Base-by-base conservation (phyloP, 2,113 vertebrate genomes). In the Microcebus lehilahytsara region DNA sequence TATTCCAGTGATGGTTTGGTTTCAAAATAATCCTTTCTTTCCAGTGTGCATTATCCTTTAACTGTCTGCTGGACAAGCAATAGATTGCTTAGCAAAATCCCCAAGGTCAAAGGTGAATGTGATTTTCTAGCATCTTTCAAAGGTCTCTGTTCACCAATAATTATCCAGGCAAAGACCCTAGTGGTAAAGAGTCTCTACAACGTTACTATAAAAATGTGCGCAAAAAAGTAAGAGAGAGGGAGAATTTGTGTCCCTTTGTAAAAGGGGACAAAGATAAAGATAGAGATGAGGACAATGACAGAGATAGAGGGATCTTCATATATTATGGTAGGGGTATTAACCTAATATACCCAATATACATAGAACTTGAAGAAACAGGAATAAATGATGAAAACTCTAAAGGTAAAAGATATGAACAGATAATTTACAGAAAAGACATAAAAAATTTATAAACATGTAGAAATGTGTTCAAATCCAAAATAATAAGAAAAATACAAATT, bases 401-500 rank as follows among this genome's bases (percentile, higher is more conserved):
- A 58, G 49, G 22, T 62, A 78, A 58, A 60, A 79, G 22, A 84
- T 51, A 78, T 49, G 64, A 92, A 77, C 9, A 69, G 46, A 77
- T 32, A 78, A 66, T 34, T 56, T 85, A 85, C 32, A 71, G 17
- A 85, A 77, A 85, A 69, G 22, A 79, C n/a, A 69, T 77, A 78
- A 85, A 16, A 89, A 53, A 62, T 37, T 77, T 53, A 58, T 46
- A 87, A 87, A 86, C 60, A 71, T 78, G 40, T 49, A 78, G 23
- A 62, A 85, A 89, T 64, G 22, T 71, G 32, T 66, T 64, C 72
- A 62, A 64, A 56, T 74, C 77, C 46, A 85, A 89, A 85, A 69
- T 87, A 94, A 80, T 72, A 37, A 72, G 32, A 89, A 9, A 92
- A 95, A 92, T 92, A 92, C 10, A 78, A 88, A 77, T 49, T 81